These are phyloP conservation scores for Salpingus planirostris DNA, from an alignment of 2,888 invertebrate species.

Conservation along the genomic window DNA sequence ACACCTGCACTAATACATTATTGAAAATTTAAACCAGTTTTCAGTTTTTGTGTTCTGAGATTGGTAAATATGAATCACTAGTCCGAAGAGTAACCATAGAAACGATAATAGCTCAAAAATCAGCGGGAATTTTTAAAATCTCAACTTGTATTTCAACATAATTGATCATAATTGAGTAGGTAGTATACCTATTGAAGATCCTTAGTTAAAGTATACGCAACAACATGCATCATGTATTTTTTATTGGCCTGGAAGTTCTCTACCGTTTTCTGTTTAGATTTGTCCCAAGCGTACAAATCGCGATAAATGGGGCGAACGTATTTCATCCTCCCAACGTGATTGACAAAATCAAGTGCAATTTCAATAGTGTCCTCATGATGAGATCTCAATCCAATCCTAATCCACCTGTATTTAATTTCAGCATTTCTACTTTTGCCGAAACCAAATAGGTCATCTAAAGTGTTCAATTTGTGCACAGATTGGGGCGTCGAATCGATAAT, in stretches of 20 bases:
- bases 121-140: too few relatives aligned
- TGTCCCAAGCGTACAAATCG: constrained; percentile 74
- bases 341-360: constrained; percentile 67
- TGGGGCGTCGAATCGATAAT: constrained; percentile 50
- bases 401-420: constrained; percentile 72
- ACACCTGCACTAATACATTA: too few relatives aligned
- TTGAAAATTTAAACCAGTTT: too few relatives aligned
- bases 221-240: constrained; percentile 76
- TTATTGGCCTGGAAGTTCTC: constrained; percentile 63
- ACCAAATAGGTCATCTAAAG: constrained; percentile 56
- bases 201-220: constrained; percentile 63
- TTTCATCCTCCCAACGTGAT: constrained; percentile 84
- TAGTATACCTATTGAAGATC: constrained; percentile 53
- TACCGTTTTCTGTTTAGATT: constrained; percentile 56
- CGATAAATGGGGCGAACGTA: constrained; percentile 82
- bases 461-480: constrained; percentile 49
- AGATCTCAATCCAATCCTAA: constrained; percentile 68
- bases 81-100: too few relatives aligned
- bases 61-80: too few relatives aligned
- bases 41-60: too few relatives aligned
- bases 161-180: too few relatives aligned
- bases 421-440: constrained; percentile 60
- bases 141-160: constrained; percentile 9
- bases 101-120: too few relatives aligned
- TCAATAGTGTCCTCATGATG: constrained; percentile 58